These are phyloP conservation scores for Aethes cnicana DNA, from an alignment of 2,888 invertebrate species.

Conservation along the genomic window DNA sequence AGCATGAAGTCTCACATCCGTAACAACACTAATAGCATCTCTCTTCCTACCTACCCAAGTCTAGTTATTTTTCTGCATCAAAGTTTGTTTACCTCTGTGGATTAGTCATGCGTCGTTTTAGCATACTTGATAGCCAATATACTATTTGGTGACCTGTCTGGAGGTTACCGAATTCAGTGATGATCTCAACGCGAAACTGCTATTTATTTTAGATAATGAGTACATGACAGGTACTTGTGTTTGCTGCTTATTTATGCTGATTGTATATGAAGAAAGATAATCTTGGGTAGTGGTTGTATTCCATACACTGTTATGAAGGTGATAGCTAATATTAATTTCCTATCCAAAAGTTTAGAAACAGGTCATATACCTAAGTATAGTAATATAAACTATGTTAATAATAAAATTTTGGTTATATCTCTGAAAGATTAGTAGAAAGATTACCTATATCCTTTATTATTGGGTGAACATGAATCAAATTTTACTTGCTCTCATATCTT, in stretches of 20 bases:
- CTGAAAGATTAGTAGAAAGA: no score
- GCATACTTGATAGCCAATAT: conserved; percentile 9
- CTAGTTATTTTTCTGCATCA: background rate
- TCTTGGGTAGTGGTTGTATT: no score
- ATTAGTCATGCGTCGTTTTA: conserved; percentile 29
- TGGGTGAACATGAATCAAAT: no score
- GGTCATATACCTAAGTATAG: no score
- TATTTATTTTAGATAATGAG: conserved; percentile 21
- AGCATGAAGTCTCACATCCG: background rate
- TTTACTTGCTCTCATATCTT: no score
- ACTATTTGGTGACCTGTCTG: conserved; percentile 31
- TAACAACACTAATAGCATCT: no score
- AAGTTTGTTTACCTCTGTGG: conserved; percentile 17
- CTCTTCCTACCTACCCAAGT: background rate
- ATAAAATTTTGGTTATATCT: no score
- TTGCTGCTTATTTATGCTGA: conserved; percentile 4
- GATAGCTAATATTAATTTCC: no score
- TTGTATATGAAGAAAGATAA: background rate
- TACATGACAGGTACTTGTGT: conserved; percentile 3
- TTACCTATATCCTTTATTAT: no score
- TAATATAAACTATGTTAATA: no score
- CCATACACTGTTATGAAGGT: no score
- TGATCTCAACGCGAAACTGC: conserved; percentile 47
- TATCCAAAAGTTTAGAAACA: no score
- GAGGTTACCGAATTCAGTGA: conserved; percentile 43